These are phyloP conservation scores for Cyrtorhinus lividipennis DNA, from an alignment of 1,140 invertebrate species.

Conservation along the genomic window DNA sequence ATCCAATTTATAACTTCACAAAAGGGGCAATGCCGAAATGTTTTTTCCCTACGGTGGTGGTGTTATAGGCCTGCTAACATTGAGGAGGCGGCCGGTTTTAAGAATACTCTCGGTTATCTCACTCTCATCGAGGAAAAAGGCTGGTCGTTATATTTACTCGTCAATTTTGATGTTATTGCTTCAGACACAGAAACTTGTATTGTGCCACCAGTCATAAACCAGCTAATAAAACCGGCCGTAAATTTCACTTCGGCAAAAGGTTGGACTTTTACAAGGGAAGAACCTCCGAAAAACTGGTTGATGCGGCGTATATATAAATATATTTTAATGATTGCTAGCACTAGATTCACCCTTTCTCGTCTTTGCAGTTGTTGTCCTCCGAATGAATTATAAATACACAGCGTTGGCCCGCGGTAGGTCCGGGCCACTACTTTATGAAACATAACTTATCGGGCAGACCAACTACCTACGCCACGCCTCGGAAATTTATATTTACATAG, in stretches of 20 bases:
- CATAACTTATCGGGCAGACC: slow-evolving; percentile 3
- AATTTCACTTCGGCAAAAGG: neutral
- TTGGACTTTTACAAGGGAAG: neutral
- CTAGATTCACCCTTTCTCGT: neutral
- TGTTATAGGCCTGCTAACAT: too few relatives aligned
- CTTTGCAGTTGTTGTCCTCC: neutral
- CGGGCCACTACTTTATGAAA: slow-evolving; percentile 4
- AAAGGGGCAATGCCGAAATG: too few relatives aligned
- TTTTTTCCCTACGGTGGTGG: too few relatives aligned
- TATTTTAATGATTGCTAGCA: neutral
- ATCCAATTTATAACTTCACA: too few relatives aligned
- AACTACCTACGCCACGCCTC: slow-evolving; percentile 9
- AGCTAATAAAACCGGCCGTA: too few relatives aligned
- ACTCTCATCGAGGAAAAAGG: too few relatives aligned
- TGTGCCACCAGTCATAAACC: too few relatives aligned
- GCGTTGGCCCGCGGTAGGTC: slow-evolving; percentile 2
- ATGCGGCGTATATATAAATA: neutral
- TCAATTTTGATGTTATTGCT: too few relatives aligned
- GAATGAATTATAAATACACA: neutral
- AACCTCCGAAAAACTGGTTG: neutral
- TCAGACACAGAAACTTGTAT: too few relatives aligned
- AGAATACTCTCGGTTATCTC: too few relatives aligned
- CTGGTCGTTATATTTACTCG: too few relatives aligned
- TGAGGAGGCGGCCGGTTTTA: too few relatives aligned
- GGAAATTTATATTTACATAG: slow-evolving; percentile 10